Evolutionary conservation across 2,797 vertebrate genomes (phyloP).

Genomic region (Hippoglossus hippoglossus): DNA sequence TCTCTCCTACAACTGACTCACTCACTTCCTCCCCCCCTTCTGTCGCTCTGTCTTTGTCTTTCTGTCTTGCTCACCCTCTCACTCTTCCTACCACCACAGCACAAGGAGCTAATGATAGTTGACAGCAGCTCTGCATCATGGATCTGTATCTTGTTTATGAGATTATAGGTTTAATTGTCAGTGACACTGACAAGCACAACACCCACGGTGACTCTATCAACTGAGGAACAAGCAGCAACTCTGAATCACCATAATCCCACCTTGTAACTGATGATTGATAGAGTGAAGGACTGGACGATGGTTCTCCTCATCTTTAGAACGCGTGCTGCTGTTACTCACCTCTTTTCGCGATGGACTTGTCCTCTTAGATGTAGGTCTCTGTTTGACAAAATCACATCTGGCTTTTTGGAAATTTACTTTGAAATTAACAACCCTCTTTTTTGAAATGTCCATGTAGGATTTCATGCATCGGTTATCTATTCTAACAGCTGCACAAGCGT

Average conservation of each 20-base stretch:
- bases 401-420: conserved; percentile 22
- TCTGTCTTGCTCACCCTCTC: conserved; percentile 36
- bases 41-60: conserved; percentile 44
- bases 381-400: not conserved
- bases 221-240: conserved; percentile 34
- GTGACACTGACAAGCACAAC: conserved; percentile 70
- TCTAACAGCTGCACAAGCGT: conserved; percentile 18
- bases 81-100: conserved; percentile 36
- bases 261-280: conserved; percentile 54
- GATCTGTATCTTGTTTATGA: conserved; percentile 59
- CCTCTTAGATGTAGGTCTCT: conserved; percentile 11
- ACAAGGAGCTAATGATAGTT: conserved; percentile 57
- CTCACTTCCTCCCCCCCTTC: conserved; percentile 44
- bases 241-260: conserved; percentile 42
- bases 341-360: conserved; percentile 1
- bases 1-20: conserved; percentile 21
- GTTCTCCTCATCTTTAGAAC: conserved; percentile 17
- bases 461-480: conserved; percentile 25
- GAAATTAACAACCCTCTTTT: conserved; percentile 22
- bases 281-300: conserved; percentile 10
- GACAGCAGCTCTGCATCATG: conserved; percentile 70
- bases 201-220: conserved; percentile 63
- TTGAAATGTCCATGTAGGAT: conserved; percentile 9
- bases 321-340: not conserved
- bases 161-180: conserved; percentile 75